These are phyloP conservation scores for Folsomia candida DNA, from an alignment of 2,888 invertebrate genomes.

Conservation along the genomic window DNA sequence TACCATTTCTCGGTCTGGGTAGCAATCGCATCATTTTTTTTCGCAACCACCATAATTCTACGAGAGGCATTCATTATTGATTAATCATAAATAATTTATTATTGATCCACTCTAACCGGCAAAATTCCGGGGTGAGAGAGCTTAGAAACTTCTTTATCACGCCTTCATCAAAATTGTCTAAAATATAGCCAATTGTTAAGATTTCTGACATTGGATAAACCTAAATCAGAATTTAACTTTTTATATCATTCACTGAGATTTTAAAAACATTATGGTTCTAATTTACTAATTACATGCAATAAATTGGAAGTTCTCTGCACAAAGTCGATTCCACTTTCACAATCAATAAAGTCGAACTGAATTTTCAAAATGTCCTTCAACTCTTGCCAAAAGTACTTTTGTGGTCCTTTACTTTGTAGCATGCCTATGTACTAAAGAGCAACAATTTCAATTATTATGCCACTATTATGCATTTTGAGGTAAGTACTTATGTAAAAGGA, in stretches of 20 bases:
- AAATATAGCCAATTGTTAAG: conserved; percentile 70
- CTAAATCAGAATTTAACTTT: conserved; percentile 49
- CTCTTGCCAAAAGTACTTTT: conserved; percentile 89
- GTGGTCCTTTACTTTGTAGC: conserved; percentile 70
- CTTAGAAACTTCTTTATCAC: conserved; percentile 70
- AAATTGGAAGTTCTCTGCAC: conserved; percentile 54
- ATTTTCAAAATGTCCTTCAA: conserved; percentile 73
- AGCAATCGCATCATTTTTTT: conserved; percentile 69
- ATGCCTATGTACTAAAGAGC: conserved; percentile 74
- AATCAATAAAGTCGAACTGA: conserved; percentile 83
- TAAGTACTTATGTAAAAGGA: too few species aligned
- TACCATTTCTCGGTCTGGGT: conserved; percentile 81
- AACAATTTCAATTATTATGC: too few species aligned
- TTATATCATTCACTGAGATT: not conserved
- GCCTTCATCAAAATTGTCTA: conserved; percentile 82
- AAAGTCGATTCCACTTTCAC: conserved; percentile 68
- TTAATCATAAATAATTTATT: too few species aligned
- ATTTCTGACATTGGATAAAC: conserved; percentile 76
- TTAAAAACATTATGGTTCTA: too few species aligned
- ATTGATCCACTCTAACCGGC: too few species aligned
- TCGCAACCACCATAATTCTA: conserved; percentile 71
- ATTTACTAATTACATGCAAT: conserved; percentile 32
- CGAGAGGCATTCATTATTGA: too few species aligned
- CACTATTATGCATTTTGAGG: too few species aligned
- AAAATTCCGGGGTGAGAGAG: conserved; percentile 74